Base-by-base conservation (phyloP, 2,113 vertebrate genomes). In the Tricholaema leucomelas region DNA sequence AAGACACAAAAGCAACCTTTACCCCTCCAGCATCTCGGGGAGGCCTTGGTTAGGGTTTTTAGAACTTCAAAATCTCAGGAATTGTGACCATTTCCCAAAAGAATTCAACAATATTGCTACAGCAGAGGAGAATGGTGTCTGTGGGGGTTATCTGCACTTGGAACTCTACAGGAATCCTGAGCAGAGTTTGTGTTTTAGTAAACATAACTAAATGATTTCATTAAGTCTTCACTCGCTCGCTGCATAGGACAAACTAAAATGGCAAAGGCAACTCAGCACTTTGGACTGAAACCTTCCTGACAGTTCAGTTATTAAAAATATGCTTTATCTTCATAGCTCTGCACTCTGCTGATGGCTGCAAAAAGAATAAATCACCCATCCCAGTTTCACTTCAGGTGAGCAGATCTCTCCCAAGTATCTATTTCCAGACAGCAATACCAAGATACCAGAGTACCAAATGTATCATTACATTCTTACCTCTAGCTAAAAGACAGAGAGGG, bases 381-480 rank as follows among this genome's bases (percentile, higher is more conserved):
- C 21, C 19, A 19, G 12, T 21, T 38, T 42, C 50, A 70, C 1
- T 19, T n/a, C 5, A 4, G 0, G 1, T 5, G 2, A 59, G 36
- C 1, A 7, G 28, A 87, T 23, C 40, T 20, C 40, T 83, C 70
- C 15, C 11, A 8, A 36, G 10, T 14, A 33, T 16, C 13, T 33
- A 1, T 12, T 72, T 79, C 40, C 71, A 85, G 58, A 36, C 1
- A 67, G n/a, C 36, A 52, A 50, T 0, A 35, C 10, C 42, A 77
- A 52, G 27, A 8, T 4, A 54, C 3, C 6, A 31, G 14, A 25
- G 13, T 10, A 48, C 5, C 50, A 75, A 23, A 48, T 3, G 7
- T 1, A 19, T 13, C 44, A 86, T n/a, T 7, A 8, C 16, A 35
- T 35, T 64, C 15, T 74, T 42, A 42, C 3, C 65, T 31, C 2